phyloP scores from a whole-genome alignment of 1,140 invertebrate species.

The Rhopalosiphum padi region DNA sequence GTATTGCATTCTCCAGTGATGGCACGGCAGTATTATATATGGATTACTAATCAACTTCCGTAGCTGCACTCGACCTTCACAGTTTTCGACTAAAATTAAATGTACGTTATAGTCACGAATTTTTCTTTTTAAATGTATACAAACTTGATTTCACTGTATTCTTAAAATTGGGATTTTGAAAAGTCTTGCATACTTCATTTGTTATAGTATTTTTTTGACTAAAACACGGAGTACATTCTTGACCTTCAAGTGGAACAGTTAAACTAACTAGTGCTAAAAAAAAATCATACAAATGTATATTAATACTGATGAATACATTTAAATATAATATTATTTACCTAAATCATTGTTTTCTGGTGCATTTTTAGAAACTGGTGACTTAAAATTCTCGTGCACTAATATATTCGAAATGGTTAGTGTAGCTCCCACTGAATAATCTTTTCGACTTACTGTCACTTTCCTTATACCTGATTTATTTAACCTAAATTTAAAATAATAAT shows the following conservation, averaged over 20 bases:
- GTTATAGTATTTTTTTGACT: not conserved
- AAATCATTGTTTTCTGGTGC: conserved; percentile 54
- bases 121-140: not conserved
- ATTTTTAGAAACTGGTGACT: conserved; percentile 42
- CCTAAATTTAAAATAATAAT: not conserved
- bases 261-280: conserved; percentile 42
- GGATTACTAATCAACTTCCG: not conserved
- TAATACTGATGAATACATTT: not conserved
- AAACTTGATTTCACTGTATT: conserved; percentile 20
- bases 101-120: not conserved
- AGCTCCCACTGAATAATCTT: conserved; percentile 11
- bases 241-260: not conserved
- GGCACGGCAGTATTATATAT: conserved; percentile 42
- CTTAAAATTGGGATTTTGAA: not conserved
- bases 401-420: conserved; percentile 58
- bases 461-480: conserved; percentile 59
- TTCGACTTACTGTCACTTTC: conserved; percentile 57
- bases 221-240: conserved; percentile 19
- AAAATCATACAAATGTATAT: not conserved
- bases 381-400: conserved; percentile 60
- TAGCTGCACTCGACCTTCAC: conserved; percentile 3
- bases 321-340: not conserved
- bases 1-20: conserved; percentile 50
- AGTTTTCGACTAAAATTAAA: conserved; percentile 40
- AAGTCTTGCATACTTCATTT: conserved; percentile 37